phyloP scores from a whole-genome alignment of 2,888 invertebrate genomes.

The Meiosimyza decipiens region DNA sequence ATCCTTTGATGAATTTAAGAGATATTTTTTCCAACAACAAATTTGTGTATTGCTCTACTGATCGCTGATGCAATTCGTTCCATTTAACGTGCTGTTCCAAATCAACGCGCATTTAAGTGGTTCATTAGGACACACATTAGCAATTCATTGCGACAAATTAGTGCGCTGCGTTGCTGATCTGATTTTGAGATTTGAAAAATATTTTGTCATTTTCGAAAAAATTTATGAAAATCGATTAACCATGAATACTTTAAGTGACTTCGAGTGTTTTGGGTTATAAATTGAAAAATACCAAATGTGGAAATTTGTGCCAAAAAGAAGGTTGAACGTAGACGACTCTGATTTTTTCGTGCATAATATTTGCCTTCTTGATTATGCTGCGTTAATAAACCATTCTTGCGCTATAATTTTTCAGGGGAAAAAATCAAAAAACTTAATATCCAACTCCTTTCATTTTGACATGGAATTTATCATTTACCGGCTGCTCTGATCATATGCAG shows the following conservation, averaged over 20 bases:
- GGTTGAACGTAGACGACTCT: too few species aligned
- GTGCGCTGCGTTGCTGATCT: neutral
- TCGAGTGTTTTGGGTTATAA: slow-evolving; percentile 4
- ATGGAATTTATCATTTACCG: too few species aligned
- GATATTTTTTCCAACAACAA: neutral
- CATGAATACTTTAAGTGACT: slow-evolving; percentile 5
- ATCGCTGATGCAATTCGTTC: slow-evolving; percentile 24
- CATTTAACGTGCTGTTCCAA: slow-evolving; percentile 25
- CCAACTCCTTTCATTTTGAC: too few species aligned
- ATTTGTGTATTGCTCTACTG: neutral
- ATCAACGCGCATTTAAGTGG: slow-evolving; percentile 21
- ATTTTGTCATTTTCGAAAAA: slow-evolving; percentile 29
- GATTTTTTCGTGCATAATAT: too few species aligned
- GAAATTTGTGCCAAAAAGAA: too few species aligned
- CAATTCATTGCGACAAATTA: slow-evolving; percentile 31
- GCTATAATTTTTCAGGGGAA: too few species aligned
- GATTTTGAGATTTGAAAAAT: slow-evolving; percentile 6
- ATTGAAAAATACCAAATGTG: too few species aligned
- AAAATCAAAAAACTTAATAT: too few species aligned
- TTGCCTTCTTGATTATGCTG: too few species aligned
- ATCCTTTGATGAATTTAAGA: slow-evolving; percentile 18
- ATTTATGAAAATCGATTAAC: slow-evolving; percentile 12
- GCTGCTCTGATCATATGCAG: too few species aligned
- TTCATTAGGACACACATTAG: slow-evolving; percentile 29
- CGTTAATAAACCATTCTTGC: too few species aligned